These are phyloP conservation scores for Trematomus loennbergii DNA, from an alignment of 2,113 vertebrate genomes.

Conservation along the genomic window DNA sequence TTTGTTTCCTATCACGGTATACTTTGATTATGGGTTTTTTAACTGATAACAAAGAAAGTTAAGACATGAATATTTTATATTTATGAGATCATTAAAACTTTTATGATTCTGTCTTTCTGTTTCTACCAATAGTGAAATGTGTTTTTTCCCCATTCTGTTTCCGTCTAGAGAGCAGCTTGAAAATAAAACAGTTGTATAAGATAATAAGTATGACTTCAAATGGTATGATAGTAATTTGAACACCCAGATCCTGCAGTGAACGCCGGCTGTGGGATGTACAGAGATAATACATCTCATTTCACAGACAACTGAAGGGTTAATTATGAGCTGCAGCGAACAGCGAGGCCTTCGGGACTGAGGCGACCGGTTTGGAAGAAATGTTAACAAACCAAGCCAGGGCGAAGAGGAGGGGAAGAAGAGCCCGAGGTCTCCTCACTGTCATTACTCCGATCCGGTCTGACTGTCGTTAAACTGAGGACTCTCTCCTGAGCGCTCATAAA, in stretches of 20 bases:
- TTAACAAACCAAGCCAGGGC: conserved; percentile 12
- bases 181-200: neutral
- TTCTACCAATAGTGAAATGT: neutral
- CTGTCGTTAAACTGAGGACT: conserved; percentile 38
- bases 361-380: conserved; percentile 17
- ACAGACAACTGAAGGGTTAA: conserved; percentile 13
- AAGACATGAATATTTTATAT: neutral
- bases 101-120: neutral
- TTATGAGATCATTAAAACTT: neutral
- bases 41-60: neutral
- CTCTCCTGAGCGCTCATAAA: conserved; percentile 27
- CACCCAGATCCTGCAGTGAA: neutral
- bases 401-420: conserved; percentile 2
- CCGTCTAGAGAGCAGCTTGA: neutral
- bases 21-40: neutral
- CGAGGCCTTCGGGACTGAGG: conserved; percentile 17
- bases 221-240: neutral
- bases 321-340: conserved; percentile 5
- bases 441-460: conserved; percentile 17
- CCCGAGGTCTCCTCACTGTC: conserved; percentile 52
- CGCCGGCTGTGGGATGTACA: neutral
- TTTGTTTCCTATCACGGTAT: neutral
- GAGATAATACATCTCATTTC: neutral
- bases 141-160: neutral
- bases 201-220: neutral